phyloP scores from a whole-genome alignment of 2,113 vertebrate genomes.

The Agelaius tricolor region DNA sequence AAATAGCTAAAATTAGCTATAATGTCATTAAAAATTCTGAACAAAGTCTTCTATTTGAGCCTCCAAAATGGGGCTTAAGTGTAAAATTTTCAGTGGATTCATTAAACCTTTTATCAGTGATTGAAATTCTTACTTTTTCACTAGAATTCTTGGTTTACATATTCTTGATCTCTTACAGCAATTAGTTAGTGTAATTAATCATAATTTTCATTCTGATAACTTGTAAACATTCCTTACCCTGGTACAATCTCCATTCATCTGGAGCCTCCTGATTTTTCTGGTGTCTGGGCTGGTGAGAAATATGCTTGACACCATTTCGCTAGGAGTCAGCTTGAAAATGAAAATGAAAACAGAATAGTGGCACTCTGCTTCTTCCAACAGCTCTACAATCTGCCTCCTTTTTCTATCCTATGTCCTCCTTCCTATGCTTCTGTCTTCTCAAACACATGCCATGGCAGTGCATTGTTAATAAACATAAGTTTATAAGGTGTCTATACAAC shows the following conservation, averaged over 20 bases:
- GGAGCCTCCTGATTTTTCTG: neutral
- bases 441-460: neutral
- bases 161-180: neutral
- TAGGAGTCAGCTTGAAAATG: neutral
- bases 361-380: neutral
- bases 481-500: neutral
- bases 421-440: neutral
- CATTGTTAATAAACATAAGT: neutral
- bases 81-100: neutral
- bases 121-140: neutral
- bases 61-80: neutral
- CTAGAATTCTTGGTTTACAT: neutral
- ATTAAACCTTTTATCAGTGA: neutral
- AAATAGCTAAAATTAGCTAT: neutral
- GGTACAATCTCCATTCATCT: neutral
- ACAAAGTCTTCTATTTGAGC: neutral
- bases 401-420: neutral
- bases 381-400: neutral
- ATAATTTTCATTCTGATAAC: neutral
- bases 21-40: neutral
- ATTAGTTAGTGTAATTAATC: neutral
- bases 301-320: neutral
- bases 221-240: neutral
- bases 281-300: neutral
- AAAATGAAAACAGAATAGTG: neutral